phyloP scores from a whole-genome alignment of 2,888 invertebrate species.

The Synanthedon andrenaeformis region DNA sequence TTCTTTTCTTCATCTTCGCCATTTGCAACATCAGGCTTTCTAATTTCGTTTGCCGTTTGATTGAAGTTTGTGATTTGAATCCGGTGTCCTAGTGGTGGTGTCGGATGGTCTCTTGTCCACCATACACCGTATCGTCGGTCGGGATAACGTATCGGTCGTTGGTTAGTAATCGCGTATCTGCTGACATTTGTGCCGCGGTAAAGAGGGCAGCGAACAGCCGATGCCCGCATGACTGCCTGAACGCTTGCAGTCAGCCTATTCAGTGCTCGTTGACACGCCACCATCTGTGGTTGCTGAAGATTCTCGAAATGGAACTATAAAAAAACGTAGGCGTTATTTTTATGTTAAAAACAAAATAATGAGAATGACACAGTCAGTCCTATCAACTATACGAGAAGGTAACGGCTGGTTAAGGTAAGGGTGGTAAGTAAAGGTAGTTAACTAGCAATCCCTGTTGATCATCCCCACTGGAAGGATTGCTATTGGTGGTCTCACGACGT shows the following conservation, averaged over 20 bases:
- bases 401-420: no score
- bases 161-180: conserved; percentile 52
- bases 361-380: not conserved
- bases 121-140: conserved; percentile 45
- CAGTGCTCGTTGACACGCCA: conserved; percentile 47
- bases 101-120: conserved; percentile 49
- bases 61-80: conserved; percentile 27
- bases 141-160: conserved; percentile 38
- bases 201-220: conserved; percentile 42
- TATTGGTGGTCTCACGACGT: no score
- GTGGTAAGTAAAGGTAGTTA: no score
- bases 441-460: no score
- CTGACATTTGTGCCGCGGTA: conserved; percentile 57
- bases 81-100: conserved; percentile 33
- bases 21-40: not conserved
- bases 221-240: conserved; percentile 47
- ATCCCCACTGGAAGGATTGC: no score
- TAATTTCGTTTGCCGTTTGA: conserved; percentile 7
- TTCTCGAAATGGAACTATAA: conserved; percentile 53
- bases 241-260: conserved; percentile 48
- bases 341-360: not conserved
- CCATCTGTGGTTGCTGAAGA: conserved; percentile 41
- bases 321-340: not conserved
- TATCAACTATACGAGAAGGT: no score
- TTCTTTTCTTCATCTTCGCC: conserved; percentile 18